Evolutionary conservation across 2,888 invertebrate genomes (phyloP), one percentile per base, ranked within the genome.

Genomic region (Ditula angustiorana): DNA sequence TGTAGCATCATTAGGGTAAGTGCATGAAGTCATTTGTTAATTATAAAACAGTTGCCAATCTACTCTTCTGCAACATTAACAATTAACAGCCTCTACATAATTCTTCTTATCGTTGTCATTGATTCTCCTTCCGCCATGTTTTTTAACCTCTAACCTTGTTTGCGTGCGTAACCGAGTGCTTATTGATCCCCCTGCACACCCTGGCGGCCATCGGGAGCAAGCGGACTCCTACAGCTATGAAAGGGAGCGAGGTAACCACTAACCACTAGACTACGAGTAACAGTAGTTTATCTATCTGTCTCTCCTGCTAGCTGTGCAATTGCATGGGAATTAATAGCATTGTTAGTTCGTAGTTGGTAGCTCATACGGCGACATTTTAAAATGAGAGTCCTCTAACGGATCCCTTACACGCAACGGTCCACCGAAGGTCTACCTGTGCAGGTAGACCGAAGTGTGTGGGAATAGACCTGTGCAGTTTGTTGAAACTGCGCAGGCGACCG

Each of bases 181-280:
- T 85, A 80, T 82, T 76, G 81, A 90, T 74, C 89, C 90, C 86
- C 83, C 89, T 68, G 85, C 89, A 68, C 85, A 88, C 76, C 73
- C 90, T 72, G 88, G 86, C 79, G 87, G 85, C 60, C 90, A 86
- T 67, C 91, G 92, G 41, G 92, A 92, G 82, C 85, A 90, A 55
- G 82, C 90, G 24, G 92, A 92, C 81, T 91, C 95, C 82, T 95
- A 95, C 90, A 92, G 93, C 87, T 95, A 95, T 90, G 96, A 96
- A 86, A 86, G 93, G 70, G 94, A 96, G 82, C 94, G 96, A 95
- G 96, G 96, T 95, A 95, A 95, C 77, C 76, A 76, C 67, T 41
- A 23, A 61, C 66, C 52, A 37, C 66, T 60, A 66, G 47, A 61
- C 19, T 55, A 57, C 56, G 46, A 37, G 33, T 58, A 16, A 55